Conservation (phyloP, 37 sponge, comb jelly and placozoan species). For the Agelas oroides region DNA sequence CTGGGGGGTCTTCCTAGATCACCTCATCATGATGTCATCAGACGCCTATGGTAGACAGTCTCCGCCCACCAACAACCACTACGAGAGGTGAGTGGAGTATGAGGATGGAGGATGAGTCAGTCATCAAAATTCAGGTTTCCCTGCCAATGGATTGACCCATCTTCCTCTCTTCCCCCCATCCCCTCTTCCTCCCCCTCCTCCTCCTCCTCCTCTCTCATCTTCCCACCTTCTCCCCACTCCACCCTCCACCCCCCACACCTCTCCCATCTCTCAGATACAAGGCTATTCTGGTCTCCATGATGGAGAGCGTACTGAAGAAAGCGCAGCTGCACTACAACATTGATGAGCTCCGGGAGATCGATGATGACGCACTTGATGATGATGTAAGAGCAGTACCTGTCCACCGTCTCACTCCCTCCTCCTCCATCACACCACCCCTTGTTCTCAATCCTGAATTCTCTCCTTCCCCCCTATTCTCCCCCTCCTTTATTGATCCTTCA, state of each 20-base stretch:
- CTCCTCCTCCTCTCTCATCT: no score
- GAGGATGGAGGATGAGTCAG: no score
- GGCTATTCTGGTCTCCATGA: slow-evolving; percentile 59
- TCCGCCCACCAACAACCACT: slow-evolving; percentile 31
- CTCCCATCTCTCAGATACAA: slow-evolving; percentile 43
- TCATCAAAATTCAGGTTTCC: neutral
- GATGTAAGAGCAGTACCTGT: slow-evolving; percentile 27
- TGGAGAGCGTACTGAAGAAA: slow-evolving; percentile 72
- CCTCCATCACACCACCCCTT: neutral
- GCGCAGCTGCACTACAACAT: slow-evolving; percentile 63
- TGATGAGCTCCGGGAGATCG: slow-evolving; percentile 73
- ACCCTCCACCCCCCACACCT: slow-evolving; percentile 8
- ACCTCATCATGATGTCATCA: slow-evolving; percentile 57
- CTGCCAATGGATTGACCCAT: no score
- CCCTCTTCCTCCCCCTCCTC: no score
- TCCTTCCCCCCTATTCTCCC: no score
- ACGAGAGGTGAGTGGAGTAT: slow-evolving; percentile 53
- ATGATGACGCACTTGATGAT: slow-evolving; percentile 77
- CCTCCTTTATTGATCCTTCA: no score
- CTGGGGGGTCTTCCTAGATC: slow-evolving; percentile 81
- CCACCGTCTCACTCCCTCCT: no score
- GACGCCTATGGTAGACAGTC: slow-evolving; percentile 48
- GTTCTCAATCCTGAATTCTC: no score
- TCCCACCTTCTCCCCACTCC: no score
- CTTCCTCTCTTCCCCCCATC: no score